Evolutionary conservation across 2,113 vertebrate genomes (phyloP), one percentile per base, ranked within the genome.

Genomic region (Apteryx mantelli): DNA sequence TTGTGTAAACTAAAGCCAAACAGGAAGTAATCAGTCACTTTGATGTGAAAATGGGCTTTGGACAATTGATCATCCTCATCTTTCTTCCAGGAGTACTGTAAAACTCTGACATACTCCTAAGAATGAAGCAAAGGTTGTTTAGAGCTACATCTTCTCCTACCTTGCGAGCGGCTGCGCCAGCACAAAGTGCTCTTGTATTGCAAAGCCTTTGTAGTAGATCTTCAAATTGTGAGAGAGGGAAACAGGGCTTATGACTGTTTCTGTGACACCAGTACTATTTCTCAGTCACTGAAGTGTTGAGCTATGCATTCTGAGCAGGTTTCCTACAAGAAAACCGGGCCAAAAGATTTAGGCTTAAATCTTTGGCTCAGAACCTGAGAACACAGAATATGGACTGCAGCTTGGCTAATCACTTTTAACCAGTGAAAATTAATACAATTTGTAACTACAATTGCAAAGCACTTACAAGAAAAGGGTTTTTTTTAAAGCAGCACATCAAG

Each of bases 391-490:
- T 18, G 3, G 44, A 73, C 6, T 21, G 32, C 74, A 50, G 11
- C 7, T 40, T 25, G 8, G 7, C 17, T 74, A 74, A 38, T 24
- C 60, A 73, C 0, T 46, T 64, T 16, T 0, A 32, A 60, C 7
- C 5, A 9, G 20, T 46, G 34, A 71, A 91, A 58, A 24, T 8
- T 64, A 34, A 11, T 52, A 32, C 2, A 3, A 36, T 25, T 74
- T 78, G 1, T 42, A 55, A 53, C 18, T 18, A 7, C 1, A 82
- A 44, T 38, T 2, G 0, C 8, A 61, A 77, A 2, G 0, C 9
- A 75, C 36, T 30, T 78, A 28, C 5, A 32, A 46, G 4, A 46
- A 3, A 38, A 1, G 28, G 3, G 22, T 50, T 20, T 90, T 50
- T 28, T 64, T 77, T 46, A 5, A 55, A 64, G 13, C 55, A 9